These are phyloP conservation scores for Otocyon megalotis DNA, from an alignment of 2,113 vertebrate genomes.

Conservation along the genomic window DNA sequence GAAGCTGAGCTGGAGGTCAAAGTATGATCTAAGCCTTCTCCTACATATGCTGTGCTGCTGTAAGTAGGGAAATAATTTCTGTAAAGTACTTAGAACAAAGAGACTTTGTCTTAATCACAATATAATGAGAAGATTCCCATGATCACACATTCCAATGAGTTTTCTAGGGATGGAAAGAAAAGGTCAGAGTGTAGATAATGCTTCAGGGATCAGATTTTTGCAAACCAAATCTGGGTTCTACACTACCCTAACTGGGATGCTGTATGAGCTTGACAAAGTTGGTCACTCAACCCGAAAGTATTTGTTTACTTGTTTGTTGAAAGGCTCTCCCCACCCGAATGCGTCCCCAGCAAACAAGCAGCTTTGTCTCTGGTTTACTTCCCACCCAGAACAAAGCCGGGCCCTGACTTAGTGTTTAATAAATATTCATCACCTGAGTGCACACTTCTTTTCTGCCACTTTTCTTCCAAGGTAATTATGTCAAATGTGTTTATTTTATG, in stretches of 20 bases:
- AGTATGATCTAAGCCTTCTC: background rate
- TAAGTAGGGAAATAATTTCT: background rate
- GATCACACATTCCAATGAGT: background rate
- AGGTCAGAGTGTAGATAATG: background rate
- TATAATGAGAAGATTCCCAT: background rate
- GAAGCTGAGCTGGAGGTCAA: background rate
- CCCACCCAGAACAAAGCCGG: background rate
- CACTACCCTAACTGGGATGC: background rate
- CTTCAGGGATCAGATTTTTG: background rate
- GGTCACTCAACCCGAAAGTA: background rate
- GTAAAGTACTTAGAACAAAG: background rate
- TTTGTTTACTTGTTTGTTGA: background rate
- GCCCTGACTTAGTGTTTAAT: background rate
- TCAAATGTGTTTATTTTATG: background rate
- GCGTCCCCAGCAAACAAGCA: background rate
- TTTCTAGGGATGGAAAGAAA: background rate
- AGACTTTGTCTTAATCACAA: background rate
- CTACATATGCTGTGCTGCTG: too few relatives aligned
- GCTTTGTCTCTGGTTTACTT: background rate
- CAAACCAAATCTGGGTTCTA: background rate
- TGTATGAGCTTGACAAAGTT: background rate
- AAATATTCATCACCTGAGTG: background rate
- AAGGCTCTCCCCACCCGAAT: background rate
- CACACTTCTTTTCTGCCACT: background rate
- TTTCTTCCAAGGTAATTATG: background rate